Base-by-base conservation (phyloP, 2,888 invertebrate species). In the Tubulanus polymorphus region DNA sequence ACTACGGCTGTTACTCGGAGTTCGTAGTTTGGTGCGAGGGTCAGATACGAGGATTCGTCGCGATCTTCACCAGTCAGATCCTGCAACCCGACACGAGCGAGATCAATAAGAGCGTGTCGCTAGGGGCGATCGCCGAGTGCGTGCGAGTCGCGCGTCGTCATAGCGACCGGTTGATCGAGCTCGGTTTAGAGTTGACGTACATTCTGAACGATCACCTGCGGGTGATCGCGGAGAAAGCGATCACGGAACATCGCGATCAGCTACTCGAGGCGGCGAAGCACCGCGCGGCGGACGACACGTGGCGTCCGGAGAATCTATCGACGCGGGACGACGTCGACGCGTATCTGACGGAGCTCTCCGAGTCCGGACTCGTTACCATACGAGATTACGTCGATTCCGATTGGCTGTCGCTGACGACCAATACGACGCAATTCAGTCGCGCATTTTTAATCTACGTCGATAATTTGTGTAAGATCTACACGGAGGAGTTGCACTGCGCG, bases 171-270 rank as follows among this genome's bases (percentile, higher is more conserved):
- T 71, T 86, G 50, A 81, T 81, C 53, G 81, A 81, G 26, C 82
- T 85, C 60, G 96, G 96, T 1, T 83, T 97, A 68, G 96, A 97
- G 81, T 83, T 97, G 56, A 87, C 89, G 62, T 96, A 93, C 79
- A 90, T 92, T 75, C 83, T 97, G 67, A 91, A 95, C 74, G 89
- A 90, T 26, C 85, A 91, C 61, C 81, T 97, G 57, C 84, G 91
- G 61, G 84, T 85, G 12, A 89, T 91, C 0, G 82, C 93, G 50
- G 86, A 85, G 45, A 86, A 87, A 79, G 86, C 89, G 25, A 81
- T 94, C 57, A 84, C 84, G 65, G 91, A 91, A 67, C 86, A 89
- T 48, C 86, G 87, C 65, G 89, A 90, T 63, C 91, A 91, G 75
- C 84, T 89, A 64, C 83, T 89, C 20, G 93, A 93, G 73, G 88